phyloP scores from a whole-genome alignment of 2,113 vertebrate genomes.

The Perca flavescens region DNA sequence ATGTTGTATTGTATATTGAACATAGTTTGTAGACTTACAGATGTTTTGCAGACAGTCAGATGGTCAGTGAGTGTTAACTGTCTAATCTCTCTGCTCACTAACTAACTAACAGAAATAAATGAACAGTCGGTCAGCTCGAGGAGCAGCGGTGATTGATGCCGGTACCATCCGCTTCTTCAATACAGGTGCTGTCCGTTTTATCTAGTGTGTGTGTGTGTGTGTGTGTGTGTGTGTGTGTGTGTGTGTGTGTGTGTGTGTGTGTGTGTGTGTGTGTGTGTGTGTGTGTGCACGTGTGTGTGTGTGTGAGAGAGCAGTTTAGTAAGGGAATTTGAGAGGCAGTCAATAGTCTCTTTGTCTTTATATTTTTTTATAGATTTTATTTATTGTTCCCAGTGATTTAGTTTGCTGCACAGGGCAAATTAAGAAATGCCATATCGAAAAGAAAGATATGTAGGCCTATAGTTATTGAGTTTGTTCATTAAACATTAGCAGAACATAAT shows the following conservation, averaged over 20 bases:
- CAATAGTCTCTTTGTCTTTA: neutral
- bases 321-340: neutral
- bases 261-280: conserved; percentile 17
- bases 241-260: neutral
- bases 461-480: neutral
- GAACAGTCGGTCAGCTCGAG: conserved; percentile 22
- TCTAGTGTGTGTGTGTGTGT: conserved; percentile 5
- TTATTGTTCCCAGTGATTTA: neutral
- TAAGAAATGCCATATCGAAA: neutral
- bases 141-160: conserved; percentile 62
- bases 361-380: neutral
- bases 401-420: neutral
- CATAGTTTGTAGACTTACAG: neutral
- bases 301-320: neutral
- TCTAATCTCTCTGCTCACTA: conserved; percentile 41
- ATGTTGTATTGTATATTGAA: neutral
- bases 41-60: neutral
- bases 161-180: conserved; percentile 25
- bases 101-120: conserved; percentile 69
- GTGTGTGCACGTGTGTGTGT: neutral
- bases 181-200: conserved; percentile 1
- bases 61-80: neutral
- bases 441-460: neutral
- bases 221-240: conserved; percentile 13
- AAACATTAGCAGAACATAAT: neutral